Conservation (phyloP, 2,888 invertebrate species). For the Phyllotreta cruciferae region DNA sequence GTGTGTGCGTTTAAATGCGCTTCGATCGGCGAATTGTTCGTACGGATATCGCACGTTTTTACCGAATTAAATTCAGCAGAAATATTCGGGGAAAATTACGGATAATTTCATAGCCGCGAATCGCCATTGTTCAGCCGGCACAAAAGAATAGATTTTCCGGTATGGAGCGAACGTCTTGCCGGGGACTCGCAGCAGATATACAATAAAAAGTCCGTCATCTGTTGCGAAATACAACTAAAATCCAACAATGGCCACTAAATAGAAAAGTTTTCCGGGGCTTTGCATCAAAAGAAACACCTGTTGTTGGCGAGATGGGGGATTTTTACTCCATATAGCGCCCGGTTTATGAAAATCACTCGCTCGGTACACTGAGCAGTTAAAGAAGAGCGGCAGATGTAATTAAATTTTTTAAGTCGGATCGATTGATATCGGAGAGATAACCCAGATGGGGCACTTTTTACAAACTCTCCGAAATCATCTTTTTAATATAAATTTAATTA, state of each 20-base stretch:
- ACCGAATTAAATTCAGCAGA: not conserved
- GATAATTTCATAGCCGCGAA: slow-evolving; percentile 9
- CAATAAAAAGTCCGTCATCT: slow-evolving; percentile 33
- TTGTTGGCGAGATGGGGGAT: slow-evolving; percentile 20
- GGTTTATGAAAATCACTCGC: slow-evolving; percentile 27
- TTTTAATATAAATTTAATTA: too few species aligned
- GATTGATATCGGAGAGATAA: too few species aligned
- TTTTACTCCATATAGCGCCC: slow-evolving; percentile 13
- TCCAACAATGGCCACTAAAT: slow-evolving; percentile 33
- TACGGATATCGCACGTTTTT: too few species aligned
- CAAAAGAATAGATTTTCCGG: slow-evolving; percentile 30
- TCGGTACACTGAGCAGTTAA: slow-evolving; percentile 13
- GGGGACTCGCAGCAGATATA: slow-evolving; percentile 35
- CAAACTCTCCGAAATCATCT: too few species aligned
- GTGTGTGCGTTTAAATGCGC: too few species aligned
- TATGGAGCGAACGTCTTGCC: slow-evolving; percentile 19
- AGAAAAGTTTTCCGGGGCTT: slow-evolving; percentile 36
- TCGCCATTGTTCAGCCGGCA: slow-evolving; percentile 15
- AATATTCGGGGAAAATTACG: not conserved
- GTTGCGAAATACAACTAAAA: slow-evolving; percentile 36
- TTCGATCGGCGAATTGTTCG: too few species aligned
- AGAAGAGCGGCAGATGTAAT: too few species aligned
- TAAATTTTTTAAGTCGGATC: slow-evolving; percentile 13
- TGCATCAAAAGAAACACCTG: slow-evolving; percentile 38
- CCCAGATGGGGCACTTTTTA: too few species aligned